Base-by-base conservation (phyloP, 2,113 vertebrate species). In the Oryzias woworae region DNA sequence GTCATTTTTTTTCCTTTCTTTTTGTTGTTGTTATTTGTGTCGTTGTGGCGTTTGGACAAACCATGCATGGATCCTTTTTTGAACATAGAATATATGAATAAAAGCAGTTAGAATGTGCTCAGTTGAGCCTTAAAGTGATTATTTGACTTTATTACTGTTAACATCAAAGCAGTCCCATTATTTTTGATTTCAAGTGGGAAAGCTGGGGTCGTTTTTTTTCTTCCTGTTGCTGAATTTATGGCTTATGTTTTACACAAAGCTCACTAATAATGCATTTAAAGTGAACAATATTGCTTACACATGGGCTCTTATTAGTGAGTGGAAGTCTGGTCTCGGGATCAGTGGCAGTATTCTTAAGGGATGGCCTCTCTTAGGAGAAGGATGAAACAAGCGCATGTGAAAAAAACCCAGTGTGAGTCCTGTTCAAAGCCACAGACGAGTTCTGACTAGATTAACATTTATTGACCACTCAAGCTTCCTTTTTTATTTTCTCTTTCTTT, bases 401-500 rank as follows among this genome's bases (percentile, higher is more conserved):
- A 85, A 89, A 91, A 88, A 94, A 83, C 80, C 90, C 92, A 90
- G 93, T 88, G 84, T 95, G 94, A 95, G 93, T 92, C 94, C 94
- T 91, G 93, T 97, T 97, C 95, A 98, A 98, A 96, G 94, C 90
- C 93, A 89, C 90, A 94, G 92, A 94, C 91, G 91, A 94, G 91
- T 94, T 95, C 93, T 94, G 93, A 97, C 95, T 98, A 95, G 96
- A 99, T 98, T 98, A 98, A 95, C 97, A 96, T 98, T 96, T 97
- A 98, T 98, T 96, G 96, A 99, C 95, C 93, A 88, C 93, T 94
- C 94, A 96, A 94, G 94, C 92, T 86, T 81, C 82, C 45, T 92
- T 61, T 92, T 82, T 91, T 69, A 23, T 69, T 49, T 62, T 22
- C n/a, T 3, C 53, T 94, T 69, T 89, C 23, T 24, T 65, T 75